Percentiles rank a stretch among this genome's conserved stretches.
Evolutionary conservation across 1,140 invertebrate species (phyloP).

Genomic region (Drosophila paulistorum): DNA sequence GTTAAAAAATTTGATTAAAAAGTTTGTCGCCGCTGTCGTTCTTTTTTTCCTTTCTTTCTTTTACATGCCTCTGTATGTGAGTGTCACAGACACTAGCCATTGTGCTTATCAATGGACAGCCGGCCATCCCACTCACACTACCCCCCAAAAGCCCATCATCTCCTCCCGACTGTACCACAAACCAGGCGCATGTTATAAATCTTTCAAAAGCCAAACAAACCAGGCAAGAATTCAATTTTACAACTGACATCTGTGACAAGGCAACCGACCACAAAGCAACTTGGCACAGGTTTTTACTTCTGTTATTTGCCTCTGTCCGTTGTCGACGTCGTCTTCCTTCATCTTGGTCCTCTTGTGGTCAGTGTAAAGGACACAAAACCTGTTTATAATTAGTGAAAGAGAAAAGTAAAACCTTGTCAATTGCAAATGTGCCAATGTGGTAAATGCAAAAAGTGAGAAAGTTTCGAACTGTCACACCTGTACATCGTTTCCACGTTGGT

Average conservation of each 20-base stretch:
- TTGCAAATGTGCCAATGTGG: conserved; percentile 48
- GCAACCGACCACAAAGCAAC: conserved; percentile 42
- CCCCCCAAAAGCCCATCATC: neutral
- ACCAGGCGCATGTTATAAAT: conserved; percentile 63
- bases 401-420: conserved; percentile 50
- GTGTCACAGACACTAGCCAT: conserved; percentile 66
- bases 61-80: conserved; percentile 18
- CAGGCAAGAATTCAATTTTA: conserved; percentile 74
- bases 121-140: conserved; percentile 55
- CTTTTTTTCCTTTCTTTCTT: neutral
- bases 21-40: conserved; percentile 66
- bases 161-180: neutral
- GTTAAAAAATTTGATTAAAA: conserved; percentile 81
- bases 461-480: conserved; percentile 55
- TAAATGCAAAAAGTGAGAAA: conserved; percentile 6
- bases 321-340: neutral
- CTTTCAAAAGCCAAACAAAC: conserved; percentile 74
- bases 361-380: conserved; percentile 15
- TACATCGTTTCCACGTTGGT: neutral
- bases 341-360: conserved; percentile 2
- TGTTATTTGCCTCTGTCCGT: neutral
- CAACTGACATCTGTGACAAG: conserved; percentile 70
- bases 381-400: conserved; percentile 61
- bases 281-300: conserved; percentile 18
- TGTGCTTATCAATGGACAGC: conserved; percentile 72